Evolutionary conservation across 2,888 invertebrate species (phyloP), one percentile per base, ranked within the genome.

Genomic region (Thecophora atra): DNA sequence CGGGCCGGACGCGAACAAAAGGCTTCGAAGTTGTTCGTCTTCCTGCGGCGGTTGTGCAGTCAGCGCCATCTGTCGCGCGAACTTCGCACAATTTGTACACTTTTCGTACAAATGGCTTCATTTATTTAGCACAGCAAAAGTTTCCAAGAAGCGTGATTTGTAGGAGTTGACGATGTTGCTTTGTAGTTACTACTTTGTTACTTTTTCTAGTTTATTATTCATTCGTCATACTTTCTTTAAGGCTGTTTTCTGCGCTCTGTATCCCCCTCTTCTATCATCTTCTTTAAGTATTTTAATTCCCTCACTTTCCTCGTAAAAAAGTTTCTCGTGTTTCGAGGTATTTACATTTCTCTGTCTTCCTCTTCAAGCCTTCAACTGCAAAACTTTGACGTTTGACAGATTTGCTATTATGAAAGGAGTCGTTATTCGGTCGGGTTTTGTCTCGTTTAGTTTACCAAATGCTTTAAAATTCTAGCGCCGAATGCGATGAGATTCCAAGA

Each of bases 61-160:
- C 47, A 58, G 26, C 58, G 28, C 24, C 58, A 58, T 24, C 58
- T 26, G 24, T 11, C 47, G 15, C 13, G 28, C 24, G 24, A 19
- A 19, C 19, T 28, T 24, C 5, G 24, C 58, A 69, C 60, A 47
- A 11, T 37, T 37, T 37, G 37, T 37, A 37, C 37, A 6, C 7
- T 37, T 37, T 37, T 37, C 11, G 6, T 37, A 11, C 47, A 62
- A 69, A 69, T 47, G 51, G 28, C 69, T 69, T 69, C 69, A 69
- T 69, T 69, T 69, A 51, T 30, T 54, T 21, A 56, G 67, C 21
- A 28, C 56, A 42, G 52, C 15, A 62, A 56, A 70, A 63, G 51
- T 70, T 70, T 62, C 28, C 56, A 44, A 62, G 42, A 60, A 47
- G 60, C 60, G 28, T 69, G 69, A 69, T 69, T 69, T 60, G 60